A percentile compares a stretch with the other conserved stretches of the same genome.
Evolutionary conservation across 1,140 invertebrate species (phyloP).

Genomic region (Pogonomyrmex californicus): DNA sequence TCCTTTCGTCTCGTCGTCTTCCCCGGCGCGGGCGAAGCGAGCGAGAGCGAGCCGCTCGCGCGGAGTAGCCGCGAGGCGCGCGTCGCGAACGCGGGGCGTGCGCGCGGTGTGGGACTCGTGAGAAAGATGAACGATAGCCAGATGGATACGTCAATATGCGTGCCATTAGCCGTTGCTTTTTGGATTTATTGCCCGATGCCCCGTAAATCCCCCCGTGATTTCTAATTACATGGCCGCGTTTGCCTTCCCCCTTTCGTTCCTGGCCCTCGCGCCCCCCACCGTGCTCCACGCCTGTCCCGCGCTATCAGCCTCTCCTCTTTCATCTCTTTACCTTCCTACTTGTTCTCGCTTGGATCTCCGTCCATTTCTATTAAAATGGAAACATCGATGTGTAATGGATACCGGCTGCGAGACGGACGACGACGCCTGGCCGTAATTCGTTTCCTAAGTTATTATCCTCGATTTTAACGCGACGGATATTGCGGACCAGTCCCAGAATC

Average conservation of each 20-base stretch:
- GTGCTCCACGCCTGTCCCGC: background rate
- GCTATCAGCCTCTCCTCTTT: constrained; percentile 17
- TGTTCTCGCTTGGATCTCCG: constrained; percentile 29
- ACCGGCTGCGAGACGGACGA: constrained; percentile 17
- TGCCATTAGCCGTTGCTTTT: constrained; percentile 75
- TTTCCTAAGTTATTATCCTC: constrained; percentile 52
- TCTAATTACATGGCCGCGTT: constrained; percentile 79
- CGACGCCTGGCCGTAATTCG: constrained; percentile 46
- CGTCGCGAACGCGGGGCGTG: constrained; percentile 55
- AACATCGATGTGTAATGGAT: constrained; percentile 43
- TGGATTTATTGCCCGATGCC: constrained; percentile 77
- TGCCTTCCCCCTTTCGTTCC: background rate
- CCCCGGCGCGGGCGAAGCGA: background rate
- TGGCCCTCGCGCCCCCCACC: background rate
- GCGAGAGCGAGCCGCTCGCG: constrained; percentile 40
- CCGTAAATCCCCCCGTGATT: constrained; percentile 78
- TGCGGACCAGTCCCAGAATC: background rate
- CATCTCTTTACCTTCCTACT: constrained; percentile 52
- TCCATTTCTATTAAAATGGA: constrained; percentile 72
- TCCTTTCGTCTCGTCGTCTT: constrained; percentile 52
- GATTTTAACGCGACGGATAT: constrained; percentile 21
- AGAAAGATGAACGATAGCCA: constrained; percentile 83
- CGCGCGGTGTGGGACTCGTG: constrained; percentile 75
- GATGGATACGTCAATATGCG: constrained; percentile 80
- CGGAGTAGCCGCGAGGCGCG: constrained; percentile 71